Base-by-base conservation (phyloP, 2,797 vertebrate species). In the Malurus leucopterus region DNA sequence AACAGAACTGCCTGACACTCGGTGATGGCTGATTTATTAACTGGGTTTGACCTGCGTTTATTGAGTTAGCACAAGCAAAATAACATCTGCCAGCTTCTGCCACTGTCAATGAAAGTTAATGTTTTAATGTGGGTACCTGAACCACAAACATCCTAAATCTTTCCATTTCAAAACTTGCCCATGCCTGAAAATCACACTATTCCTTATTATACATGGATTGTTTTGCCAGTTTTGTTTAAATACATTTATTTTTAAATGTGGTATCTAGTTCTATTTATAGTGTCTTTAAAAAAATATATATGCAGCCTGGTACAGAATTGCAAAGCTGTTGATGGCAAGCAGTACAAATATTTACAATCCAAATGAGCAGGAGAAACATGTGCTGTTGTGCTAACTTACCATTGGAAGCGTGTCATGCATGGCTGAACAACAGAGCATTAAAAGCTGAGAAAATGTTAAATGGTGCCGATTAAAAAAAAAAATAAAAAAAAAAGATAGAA, bases 271-370 rank as follows among this genome's bases (percentile, higher is more conserved):
- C 49, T 90, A 34, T 72, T 59, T 64, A 70, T 84, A 58, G 10
- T 15, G 1, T 43, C 29, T 72, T 68, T 34, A 44, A 75, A 55
- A 59, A n/a, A 51, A 51, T 29, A 71, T 80, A n/a, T 36, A 51
- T 55, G 38, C 47, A 84, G 49, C 59, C 34, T 77, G 22, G 38
- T 92, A 38, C n/a, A 83, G 84, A 80, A 77, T 50, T 72, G 73
- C 51, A 72, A 77, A 85, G 82, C 72, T 95, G 59, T 82, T 95
- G 77, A 63, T 85, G 70, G 78, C 34, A 80, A 88, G 84, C 49
- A 67, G 55, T 77, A 85, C 69, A 87, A 91, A 85, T 90, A 91
- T 94, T 94, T 95, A 92, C 78, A 90, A 89, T 80, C 72, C 59
- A 84, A 86, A 92, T 83, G 70, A 91, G 84, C 86, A 91, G 51